Percentiles rank a stretch among this genome's conserved stretches.
Conservation (phyloP, 2,888 invertebrate genomes). For the Athrips mouffetella region DNA sequence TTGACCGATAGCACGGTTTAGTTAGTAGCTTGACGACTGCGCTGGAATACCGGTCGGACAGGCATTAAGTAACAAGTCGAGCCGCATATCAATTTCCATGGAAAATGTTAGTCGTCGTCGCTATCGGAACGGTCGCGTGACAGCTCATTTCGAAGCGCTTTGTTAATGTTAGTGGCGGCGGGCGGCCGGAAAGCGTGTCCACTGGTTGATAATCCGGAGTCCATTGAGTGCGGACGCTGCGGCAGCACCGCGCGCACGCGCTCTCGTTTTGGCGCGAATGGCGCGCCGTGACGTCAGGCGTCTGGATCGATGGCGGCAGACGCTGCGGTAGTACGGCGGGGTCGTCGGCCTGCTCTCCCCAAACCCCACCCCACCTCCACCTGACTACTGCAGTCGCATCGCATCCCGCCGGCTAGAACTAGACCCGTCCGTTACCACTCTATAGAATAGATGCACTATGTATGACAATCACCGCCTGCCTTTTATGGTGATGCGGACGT, state of each 20-base stretch:
- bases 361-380: slow-evolving; percentile 55
- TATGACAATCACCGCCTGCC: slow-evolving; percentile 57
- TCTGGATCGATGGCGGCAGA: slow-evolving; percentile 79
- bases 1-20: slow-evolving; percentile 32
- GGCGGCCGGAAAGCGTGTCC: slow-evolving; percentile 67
- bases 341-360: slow-evolving; percentile 67
- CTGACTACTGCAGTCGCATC: slow-evolving; percentile 74
- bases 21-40: neutral
- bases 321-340: slow-evolving; percentile 78
- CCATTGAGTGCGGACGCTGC: slow-evolving; percentile 74
- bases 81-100: slow-evolving; percentile 35
- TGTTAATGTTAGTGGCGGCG: slow-evolving; percentile 46
- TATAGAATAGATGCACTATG: slow-evolving; percentile 51
- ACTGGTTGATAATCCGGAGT: slow-evolving; percentile 62
- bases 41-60: slow-evolving; percentile 34
- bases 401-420: slow-evolving; percentile 50
- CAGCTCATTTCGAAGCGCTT: slow-evolving; percentile 54
- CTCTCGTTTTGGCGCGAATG: slow-evolving; percentile 77
- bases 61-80: slow-evolving; percentile 21
- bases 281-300: slow-evolving; percentile 75
- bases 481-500: slow-evolving; percentile 62
- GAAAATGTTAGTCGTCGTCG: slow-evolving; percentile 36
- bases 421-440: slow-evolving; percentile 47
- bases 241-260: slow-evolving; percentile 70
- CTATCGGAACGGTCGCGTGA: slow-evolving; percentile 55